Evolutionary conservation across 2,113 vertebrate genomes (phyloP), one percentile per base, ranked within the genome.

Genomic region (Hystrix brachyura): DNA sequence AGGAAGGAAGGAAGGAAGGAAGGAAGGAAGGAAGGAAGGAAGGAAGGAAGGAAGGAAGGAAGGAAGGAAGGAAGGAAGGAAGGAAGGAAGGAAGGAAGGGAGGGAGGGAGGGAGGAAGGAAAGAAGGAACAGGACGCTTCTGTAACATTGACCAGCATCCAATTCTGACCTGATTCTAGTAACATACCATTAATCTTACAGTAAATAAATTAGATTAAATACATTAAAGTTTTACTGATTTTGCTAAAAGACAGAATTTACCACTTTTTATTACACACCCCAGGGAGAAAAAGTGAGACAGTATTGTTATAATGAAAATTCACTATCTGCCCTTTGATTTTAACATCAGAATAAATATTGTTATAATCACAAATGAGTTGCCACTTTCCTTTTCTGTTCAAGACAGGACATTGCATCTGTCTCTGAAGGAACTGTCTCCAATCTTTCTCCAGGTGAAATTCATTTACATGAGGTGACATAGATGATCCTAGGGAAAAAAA

Each of bases 371-470:
- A 91, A 34, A 25, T 81, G 60, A 85, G 14, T n/a, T 93, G 67
- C 1, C 5, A 84, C 19, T 83, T 57, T 15, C 34, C 5, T 92
- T 94, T 43, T 38, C 14, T 86, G n/a, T 72, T 89, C 72, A 91
- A 87, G n/a, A 72, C 15, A 38, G 18, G 18, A 29, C 53, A 14
- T 91, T 64, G 89, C 38, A 25, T 60, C 60, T 87, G 25, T 11
- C 64, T 95, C 80, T 34, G 15, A 86, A 86, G 46, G 60, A 69
- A 32, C 51, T 65, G 91, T 72, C 57, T 95, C 88, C 71, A 46
- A 38, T 90, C 19, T 82, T 87, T 92, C 4, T 81, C 90, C 90
- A 96, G 62, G 72, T 14, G 53, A 78, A 94, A 55, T 32, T 64
- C 51, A 55, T 46, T 92, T 76, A 86, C 69, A 89, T 1, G 65